Conservation (phyloP, 2,113 vertebrate species). For the Coracopsis vasa region DNA sequence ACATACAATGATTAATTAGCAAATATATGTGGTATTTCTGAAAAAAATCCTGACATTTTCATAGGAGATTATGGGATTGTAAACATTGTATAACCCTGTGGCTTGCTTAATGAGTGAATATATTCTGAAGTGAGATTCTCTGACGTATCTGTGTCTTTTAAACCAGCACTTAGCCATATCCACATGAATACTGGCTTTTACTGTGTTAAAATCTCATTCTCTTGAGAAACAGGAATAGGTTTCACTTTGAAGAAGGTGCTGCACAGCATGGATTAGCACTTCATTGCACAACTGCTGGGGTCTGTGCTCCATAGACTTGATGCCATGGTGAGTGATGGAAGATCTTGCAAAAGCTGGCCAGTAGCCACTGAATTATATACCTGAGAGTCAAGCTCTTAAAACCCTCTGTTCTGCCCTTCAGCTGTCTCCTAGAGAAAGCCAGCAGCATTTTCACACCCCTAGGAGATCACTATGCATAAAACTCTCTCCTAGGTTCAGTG, state of each 20-base stretch:
- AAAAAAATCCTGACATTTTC: constrained; percentile 41
- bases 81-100: background rate
- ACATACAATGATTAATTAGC: constrained; percentile 33
- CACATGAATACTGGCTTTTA: background rate
- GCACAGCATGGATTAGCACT: background rate
- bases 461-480: background rate
- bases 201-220: background rate
- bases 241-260: background rate
- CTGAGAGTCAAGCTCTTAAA: background rate
- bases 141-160: background rate
- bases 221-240: background rate
- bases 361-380: background rate
- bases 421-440: background rate
- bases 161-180: background rate
- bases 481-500: background rate
- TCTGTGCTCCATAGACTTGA: background rate
- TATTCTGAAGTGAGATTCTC: background rate
- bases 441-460: background rate
- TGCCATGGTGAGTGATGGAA: background rate
- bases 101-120: background rate
- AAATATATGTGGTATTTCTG: constrained; percentile 20
- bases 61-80: background rate
- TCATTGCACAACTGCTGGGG: background rate
- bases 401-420: background rate
- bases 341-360: background rate